Evolutionary conservation across 2,797 vertebrate species (phyloP).

Genomic region (Tenualosa ilisha): DNA sequence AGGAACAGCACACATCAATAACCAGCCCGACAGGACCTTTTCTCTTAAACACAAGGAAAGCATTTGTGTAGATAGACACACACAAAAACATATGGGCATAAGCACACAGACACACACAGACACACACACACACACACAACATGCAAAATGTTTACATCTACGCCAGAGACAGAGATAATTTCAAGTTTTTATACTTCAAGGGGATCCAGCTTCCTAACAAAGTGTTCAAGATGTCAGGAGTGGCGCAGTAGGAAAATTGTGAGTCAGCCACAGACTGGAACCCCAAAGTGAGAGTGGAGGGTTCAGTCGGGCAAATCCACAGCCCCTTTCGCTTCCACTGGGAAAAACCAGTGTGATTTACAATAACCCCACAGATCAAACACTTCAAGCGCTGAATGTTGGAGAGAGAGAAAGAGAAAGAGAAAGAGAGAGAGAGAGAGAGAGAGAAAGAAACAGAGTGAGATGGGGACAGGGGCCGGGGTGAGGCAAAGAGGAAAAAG

Average conservation of each 20-base stretch:
- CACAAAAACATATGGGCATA: background rate
- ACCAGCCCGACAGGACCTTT: slow-evolving; percentile 29
- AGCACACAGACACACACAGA: background rate
- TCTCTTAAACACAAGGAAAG: slow-evolving; percentile 37
- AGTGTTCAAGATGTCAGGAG: background rate
- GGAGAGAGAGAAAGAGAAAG: background rate
- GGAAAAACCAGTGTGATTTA: background rate
- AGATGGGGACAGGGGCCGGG: background rate
- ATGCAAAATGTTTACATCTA: background rate
- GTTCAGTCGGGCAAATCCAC: background rate
- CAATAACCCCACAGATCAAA: slow-evolving; percentile 1
- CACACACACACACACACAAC: background rate
- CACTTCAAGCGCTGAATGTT: background rate
- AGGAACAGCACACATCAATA: slow-evolving; percentile 42
- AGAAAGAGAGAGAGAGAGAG: background rate
- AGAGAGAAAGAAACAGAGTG: background rate
- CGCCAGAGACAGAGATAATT: background rate
- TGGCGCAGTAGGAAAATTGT: background rate
- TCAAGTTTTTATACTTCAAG: background rate
- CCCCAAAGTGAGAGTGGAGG: background rate
- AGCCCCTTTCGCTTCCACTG: background rate
- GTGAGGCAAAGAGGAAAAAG: background rate
- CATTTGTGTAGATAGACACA: slow-evolving; percentile 26
- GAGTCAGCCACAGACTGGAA: background rate
- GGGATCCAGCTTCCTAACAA: background rate